phyloP scores from a whole-genome alignment of 2,797 vertebrate species.

The Coilia nasus region DNA sequence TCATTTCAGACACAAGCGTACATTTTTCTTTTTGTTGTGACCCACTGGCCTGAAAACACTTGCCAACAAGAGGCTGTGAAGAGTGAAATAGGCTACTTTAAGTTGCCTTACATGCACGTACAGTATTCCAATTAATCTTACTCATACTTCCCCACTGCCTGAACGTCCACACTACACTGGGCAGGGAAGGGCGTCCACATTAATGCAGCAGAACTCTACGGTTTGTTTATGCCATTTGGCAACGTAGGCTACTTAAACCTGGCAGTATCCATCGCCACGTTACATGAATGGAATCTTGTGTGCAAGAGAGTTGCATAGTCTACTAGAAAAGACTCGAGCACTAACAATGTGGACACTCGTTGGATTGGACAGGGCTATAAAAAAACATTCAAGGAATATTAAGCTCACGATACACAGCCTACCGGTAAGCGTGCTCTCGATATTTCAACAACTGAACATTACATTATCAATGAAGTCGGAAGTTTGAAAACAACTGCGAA shows the following conservation, averaged over 20 bases:
- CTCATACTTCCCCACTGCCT: neutral
- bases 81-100: no score
- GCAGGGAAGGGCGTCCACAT: neutral
- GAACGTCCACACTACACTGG: neutral
- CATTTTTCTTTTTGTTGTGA: no score
- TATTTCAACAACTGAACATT: neutral
- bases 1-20: no score
- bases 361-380: neutral
- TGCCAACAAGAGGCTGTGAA: no score
- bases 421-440: neutral
- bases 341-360: conserved; percentile 16
- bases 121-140: no score
- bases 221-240: neutral
- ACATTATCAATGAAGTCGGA: neutral
- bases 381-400: neutral
- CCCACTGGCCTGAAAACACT: no score
- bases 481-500: conserved; percentile 18
- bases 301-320: neutral
- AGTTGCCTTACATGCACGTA: no score
- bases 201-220: neutral
- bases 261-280: neutral
- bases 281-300: conserved; percentile 18
- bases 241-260: neutral
- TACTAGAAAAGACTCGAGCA: neutral
- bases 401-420: neutral